Percentiles rank a stretch among this genome's conserved stretches.
Conservation (phyloP, 2,113 vertebrate species). For the Sebastes schlegelii region DNA sequence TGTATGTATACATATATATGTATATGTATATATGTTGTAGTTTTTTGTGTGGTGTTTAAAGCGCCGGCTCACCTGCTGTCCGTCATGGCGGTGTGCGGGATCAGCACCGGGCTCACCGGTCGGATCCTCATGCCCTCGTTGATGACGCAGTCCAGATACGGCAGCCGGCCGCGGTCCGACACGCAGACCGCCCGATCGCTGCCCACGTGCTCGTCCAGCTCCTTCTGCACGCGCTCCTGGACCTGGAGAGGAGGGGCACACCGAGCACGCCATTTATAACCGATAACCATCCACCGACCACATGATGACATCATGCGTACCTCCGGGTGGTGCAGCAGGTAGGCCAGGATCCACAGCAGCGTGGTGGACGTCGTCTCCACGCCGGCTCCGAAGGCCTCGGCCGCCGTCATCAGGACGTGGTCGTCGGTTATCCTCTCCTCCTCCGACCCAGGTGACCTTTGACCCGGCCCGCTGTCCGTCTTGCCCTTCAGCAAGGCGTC, state of each 20-base stretch:
- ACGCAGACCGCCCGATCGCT: slow-evolving; percentile 59
- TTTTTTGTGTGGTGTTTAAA: no score
- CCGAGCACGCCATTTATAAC: neutral
- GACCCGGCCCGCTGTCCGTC: slow-evolving; percentile 3
- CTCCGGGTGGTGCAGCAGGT: slow-evolving; percentile 81
- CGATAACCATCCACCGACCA: no score
- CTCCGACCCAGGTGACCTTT: neutral
- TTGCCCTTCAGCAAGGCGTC: slow-evolving; percentile 83
- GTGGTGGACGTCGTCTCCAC: slow-evolving; percentile 85
- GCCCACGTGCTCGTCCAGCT: slow-evolving; percentile 83
- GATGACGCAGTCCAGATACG: slow-evolving; percentile 83
- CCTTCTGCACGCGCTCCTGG: slow-evolving; percentile 80
- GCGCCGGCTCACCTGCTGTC: slow-evolving; percentile 73
- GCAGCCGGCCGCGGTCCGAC: slow-evolving; percentile 76
- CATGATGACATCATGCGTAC: slow-evolving; percentile 29
- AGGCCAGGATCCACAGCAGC: slow-evolving; percentile 83
- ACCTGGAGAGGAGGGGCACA: slow-evolving; percentile 64
- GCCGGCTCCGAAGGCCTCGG: slow-evolving; percentile 79
- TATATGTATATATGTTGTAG: no score
- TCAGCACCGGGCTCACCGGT: slow-evolving; percentile 84
- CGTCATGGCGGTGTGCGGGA: slow-evolving; percentile 83
- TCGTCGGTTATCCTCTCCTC: slow-evolving; percentile 78
- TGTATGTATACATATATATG: no score
- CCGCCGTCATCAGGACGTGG: slow-evolving; percentile 85
- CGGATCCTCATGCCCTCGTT: slow-evolving; percentile 86